Percentiles rank a stretch among this genome's conserved stretches.
These are phyloP conservation scores for Dermolepida albohirtum DNA, from an alignment of 2,888 invertebrate species.

Conservation along the genomic window DNA sequence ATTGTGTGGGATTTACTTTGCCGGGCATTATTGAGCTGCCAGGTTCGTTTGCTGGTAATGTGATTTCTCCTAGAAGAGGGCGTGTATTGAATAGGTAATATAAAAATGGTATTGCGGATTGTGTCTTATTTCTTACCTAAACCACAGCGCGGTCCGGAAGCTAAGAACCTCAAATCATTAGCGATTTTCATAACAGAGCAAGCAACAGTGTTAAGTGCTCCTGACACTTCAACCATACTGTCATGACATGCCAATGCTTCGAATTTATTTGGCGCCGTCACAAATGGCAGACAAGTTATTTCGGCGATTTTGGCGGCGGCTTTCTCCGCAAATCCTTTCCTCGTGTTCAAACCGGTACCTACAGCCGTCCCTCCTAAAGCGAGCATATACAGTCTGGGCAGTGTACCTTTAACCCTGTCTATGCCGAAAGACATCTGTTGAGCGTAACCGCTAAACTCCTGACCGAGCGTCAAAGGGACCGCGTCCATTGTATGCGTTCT, in stretches of 20 bases:
- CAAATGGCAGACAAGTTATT: conserved; percentile 90
- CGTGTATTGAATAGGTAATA: too few species aligned
- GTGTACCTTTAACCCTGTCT: conserved; percentile 80
- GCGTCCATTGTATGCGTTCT: conserved; percentile 92
- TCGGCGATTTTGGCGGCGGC: conserved; percentile 84
- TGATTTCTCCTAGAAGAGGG: conserved; percentile 77
- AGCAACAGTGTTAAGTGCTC: conserved; percentile 91
- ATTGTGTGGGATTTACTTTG: conserved; percentile 99
- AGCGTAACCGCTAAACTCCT: conserved; percentile 96
- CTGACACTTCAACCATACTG: conserved; percentile 94
- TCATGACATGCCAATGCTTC: conserved; percentile 91
- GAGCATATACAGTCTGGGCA: conserved; percentile 84
- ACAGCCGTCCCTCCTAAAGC: conserved; percentile 98
- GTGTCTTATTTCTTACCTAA: conserved; percentile 60
- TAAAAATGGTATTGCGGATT: too few species aligned
- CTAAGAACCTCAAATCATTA: conserved; percentile 89
- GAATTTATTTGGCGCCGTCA: conserved; percentile 95
- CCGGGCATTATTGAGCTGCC: conserved; percentile 99
- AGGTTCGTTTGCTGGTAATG: conserved; percentile 97
- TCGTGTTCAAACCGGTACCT: conserved; percentile 96
- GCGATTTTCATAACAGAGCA: conserved; percentile 95
- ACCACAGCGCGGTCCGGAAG: conserved; percentile 92
- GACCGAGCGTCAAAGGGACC: conserved; percentile 93
- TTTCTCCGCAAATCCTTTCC: conserved; percentile 95
- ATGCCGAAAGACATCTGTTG: conserved; percentile 88